phyloP scores from a whole-genome alignment of 2,888 invertebrate genomes.

The Spilarctia lutea region DNA sequence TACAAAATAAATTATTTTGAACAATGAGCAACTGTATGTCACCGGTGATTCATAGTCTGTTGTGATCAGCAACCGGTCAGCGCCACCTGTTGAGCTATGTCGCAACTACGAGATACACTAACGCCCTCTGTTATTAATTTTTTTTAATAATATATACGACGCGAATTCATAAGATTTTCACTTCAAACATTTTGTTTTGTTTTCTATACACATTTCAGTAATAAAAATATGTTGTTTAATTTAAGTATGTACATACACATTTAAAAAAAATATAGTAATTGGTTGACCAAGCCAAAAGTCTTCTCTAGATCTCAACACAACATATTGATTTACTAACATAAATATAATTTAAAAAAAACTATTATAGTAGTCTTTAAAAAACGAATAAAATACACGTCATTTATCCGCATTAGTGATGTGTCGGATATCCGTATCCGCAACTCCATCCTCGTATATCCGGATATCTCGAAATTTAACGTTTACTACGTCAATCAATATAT shows the following conservation, averaged over 20 bases:
- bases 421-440: neutral
- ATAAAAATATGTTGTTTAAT: neutral
- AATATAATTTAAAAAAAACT: neutral
- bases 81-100: neutral
- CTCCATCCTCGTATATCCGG: neutral
- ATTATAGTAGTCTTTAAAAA: neutral
- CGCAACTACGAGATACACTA: neutral
- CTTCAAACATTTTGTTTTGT: no score
- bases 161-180: no score
- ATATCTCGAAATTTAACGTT: neutral
- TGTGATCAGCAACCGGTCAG: neutral
- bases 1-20: constrained; percentile 3
- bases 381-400: neutral
- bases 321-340: neutral
- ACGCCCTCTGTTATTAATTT: neutral
- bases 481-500: neutral
- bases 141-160: no score
- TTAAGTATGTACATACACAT: neutral
- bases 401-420: neutral
- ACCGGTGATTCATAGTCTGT: neutral
- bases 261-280: neutral
- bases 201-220: no score
- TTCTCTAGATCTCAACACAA: neutral
- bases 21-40: constrained; percentile 9
- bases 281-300: neutral